Percentiles rank a stretch among this genome's conserved stretches.
These are phyloP conservation scores for Elgaria multicarinata DNA, from an alignment of 2,113 vertebrate species.

Conservation along the genomic window DNA sequence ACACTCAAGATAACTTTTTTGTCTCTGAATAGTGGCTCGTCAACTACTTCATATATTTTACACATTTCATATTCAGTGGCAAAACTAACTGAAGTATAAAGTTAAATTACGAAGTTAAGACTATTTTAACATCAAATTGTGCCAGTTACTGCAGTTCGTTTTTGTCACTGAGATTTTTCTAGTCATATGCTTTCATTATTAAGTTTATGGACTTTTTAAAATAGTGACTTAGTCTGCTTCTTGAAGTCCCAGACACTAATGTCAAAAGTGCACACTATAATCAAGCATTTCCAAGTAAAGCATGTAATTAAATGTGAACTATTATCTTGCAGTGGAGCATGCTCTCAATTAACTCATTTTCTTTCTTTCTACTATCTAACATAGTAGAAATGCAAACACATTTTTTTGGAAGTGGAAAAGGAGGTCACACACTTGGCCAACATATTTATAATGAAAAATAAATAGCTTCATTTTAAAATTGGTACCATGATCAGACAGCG, in stretches of 20 bases:
- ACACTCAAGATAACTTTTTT: background rate
- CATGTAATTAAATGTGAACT: slow-evolving; percentile 7
- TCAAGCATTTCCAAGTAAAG: slow-evolving; percentile 14
- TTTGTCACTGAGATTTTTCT: background rate
- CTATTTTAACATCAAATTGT: background rate
- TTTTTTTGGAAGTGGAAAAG: background rate
- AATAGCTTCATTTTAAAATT: background rate
- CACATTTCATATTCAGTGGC: background rate
- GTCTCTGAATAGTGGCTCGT: background rate
- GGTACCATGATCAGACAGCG: no score
- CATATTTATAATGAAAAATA: background rate
- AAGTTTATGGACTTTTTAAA: background rate
- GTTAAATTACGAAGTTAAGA: no score
- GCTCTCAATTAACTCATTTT: background rate
- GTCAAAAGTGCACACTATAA: slow-evolving; percentile 7
- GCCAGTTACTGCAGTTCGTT: background rate
- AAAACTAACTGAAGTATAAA: background rate
- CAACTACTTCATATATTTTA: background rate
- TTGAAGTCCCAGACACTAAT: background rate
- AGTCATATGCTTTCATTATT: background rate
- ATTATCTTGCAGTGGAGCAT: background rate
- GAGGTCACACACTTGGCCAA: background rate
- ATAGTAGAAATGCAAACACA: background rate
- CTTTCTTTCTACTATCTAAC: background rate
- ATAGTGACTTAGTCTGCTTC: background rate